These are phyloP conservation scores for Hylyphantes graminicola DNA, from an alignment of 1,140 invertebrate genomes.

Conservation along the genomic window DNA sequence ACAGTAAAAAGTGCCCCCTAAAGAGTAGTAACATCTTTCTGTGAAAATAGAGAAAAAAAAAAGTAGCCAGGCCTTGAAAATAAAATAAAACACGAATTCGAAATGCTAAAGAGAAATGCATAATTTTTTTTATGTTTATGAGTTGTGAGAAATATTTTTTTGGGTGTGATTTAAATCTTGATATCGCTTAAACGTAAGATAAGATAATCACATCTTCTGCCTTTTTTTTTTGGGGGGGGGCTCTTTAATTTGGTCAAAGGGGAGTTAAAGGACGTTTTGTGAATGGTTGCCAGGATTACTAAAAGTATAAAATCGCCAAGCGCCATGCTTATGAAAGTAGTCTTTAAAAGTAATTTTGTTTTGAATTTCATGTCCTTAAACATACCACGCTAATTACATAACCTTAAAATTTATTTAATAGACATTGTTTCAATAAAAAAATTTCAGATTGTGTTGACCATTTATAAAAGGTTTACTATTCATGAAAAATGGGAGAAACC, in stretches of 20 bases:
- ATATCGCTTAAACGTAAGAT: conserved; percentile 31
- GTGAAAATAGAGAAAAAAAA: conserved; percentile 14
- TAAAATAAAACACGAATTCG: conserved; percentile 40
- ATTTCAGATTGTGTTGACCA: no score
- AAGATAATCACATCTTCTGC: conserved; percentile 45
- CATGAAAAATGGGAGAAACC: no score
- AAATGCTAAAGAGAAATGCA: conserved; percentile 1
- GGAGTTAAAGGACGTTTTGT: conserved; percentile 47
- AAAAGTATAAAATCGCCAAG: no score
- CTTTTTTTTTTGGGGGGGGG: conserved; percentile 1
- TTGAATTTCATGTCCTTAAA: no score
- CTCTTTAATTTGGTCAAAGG: conserved; percentile 52
- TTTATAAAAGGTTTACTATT: no score
- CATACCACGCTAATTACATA: no score
- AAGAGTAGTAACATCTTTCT: background rate
- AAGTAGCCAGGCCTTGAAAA: conserved; percentile 7
- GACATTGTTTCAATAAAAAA: no score
- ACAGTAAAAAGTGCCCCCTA: conserved; percentile 29
- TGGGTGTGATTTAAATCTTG: conserved; percentile 35
- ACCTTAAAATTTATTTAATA: no score
- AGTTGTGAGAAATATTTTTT: background rate
- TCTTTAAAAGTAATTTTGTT: no score
- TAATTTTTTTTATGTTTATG: background rate
- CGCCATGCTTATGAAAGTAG: no score
- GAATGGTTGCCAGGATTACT: background rate